Conservation (phyloP, 2,888 invertebrate species). For the Rapana venosa region DNA sequence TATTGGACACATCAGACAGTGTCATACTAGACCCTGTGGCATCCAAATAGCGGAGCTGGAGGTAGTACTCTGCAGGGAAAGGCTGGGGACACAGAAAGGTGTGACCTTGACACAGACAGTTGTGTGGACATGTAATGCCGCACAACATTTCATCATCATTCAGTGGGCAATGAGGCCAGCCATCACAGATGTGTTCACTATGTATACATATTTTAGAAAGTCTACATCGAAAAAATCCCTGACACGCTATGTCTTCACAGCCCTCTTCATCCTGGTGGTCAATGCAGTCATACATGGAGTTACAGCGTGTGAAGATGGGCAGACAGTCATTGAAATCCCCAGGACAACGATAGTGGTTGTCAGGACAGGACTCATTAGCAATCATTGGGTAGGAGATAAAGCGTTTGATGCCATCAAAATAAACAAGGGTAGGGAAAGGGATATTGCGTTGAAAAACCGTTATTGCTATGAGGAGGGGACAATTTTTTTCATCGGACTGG, state of each 20-base stretch:
- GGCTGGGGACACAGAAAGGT: not conserved
- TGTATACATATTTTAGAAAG: not conserved
- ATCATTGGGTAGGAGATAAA: not conserved
- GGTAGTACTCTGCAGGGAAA: not conserved
- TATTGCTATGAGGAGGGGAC: not conserved
- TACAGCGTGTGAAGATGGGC: slow-evolving; percentile 9
- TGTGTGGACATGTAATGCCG: not conserved
- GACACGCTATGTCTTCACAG: not conserved
- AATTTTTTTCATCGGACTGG: not conserved
- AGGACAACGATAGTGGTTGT: slow-evolving; percentile 12
- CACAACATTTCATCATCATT: not conserved
- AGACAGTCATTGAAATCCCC: not conserved
- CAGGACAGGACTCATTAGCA: slow-evolving; percentile 3
- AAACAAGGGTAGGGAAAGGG: not conserved
- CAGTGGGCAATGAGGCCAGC: slow-evolving; percentile 21
- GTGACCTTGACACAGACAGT: slow-evolving; percentile 17
- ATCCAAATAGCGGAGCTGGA: not conserved
- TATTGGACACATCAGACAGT: not conserved
- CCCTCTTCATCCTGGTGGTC: slow-evolving; percentile 13
- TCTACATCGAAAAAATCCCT: not conserved
- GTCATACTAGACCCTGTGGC: slow-evolving; percentile 1
- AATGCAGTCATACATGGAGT: not conserved
- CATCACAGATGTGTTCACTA: not conserved
- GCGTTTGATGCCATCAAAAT: not conserved
- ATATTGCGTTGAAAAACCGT: not conserved